phyloP scores from a whole-genome alignment of 2,113 vertebrate genomes.

The Stegastes partitus region DNA sequence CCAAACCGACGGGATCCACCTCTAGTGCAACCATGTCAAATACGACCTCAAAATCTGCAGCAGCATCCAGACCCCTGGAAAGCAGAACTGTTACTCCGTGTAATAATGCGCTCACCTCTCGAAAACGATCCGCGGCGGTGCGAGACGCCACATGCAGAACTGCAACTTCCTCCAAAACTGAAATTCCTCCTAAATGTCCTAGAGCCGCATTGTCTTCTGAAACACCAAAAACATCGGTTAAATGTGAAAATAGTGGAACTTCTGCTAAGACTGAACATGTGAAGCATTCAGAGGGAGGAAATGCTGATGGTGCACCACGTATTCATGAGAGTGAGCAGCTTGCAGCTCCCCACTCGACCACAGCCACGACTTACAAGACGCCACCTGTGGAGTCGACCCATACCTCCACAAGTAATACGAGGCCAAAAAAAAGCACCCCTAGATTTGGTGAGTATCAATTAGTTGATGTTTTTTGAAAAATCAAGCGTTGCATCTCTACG shows the following conservation, averaged over 20 bases:
- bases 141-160: background rate
- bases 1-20: background rate
- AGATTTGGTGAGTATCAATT: constrained; percentile 57
- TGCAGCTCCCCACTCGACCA: background rate
- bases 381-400: background rate
- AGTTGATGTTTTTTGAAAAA: background rate
- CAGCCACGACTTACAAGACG: background rate
- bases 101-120: background rate
- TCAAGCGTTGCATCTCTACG: background rate
- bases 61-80: background rate
- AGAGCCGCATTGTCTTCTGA: background rate
- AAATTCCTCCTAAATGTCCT: background rate
- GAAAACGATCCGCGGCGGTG: background rate
- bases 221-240: background rate
- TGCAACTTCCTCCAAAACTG: background rate
- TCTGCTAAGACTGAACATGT: background rate
- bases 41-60: background rate
- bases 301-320: background rate
- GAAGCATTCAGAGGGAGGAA: background rate
- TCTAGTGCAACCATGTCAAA: background rate
- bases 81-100: background rate
- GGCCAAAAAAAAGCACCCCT: background rate
- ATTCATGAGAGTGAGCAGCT: background rate
- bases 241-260: background rate
- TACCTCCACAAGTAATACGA: background rate